Percentiles rank a stretch among this genome's conserved stretches.
Evolutionary conservation across 2,888 invertebrate genomes (phyloP).

Genomic region (Coecobrya sp.): DNA sequence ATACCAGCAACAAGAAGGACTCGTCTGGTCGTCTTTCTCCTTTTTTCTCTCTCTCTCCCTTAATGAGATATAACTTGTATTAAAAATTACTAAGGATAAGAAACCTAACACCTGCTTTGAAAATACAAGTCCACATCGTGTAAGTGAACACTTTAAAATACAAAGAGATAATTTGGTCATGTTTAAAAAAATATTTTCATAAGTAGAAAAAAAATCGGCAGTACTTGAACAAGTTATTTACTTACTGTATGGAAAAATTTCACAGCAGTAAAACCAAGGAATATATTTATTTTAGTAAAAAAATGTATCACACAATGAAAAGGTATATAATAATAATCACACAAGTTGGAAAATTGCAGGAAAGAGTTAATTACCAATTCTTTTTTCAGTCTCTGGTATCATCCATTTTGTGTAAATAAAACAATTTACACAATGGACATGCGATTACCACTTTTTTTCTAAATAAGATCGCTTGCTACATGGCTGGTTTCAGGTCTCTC

Average conservation of each 20-base stretch:
- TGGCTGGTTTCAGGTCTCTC: not conserved
- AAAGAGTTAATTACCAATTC: conserved; percentile 74
- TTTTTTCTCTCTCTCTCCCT: not conserved
- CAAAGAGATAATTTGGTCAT: not conserved
- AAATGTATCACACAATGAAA: conserved; percentile 43
- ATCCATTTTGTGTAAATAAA: conserved; percentile 56
- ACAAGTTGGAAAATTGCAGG: conserved; percentile 58
- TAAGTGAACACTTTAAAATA: not conserved
- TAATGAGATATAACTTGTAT: conserved; percentile 66
- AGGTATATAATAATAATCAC: conserved; percentile 44
- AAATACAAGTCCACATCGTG: not conserved
- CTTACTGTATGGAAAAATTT: not conserved
- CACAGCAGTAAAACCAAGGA: not conserved
- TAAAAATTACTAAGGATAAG: conserved; percentile 60
- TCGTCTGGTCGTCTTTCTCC: not conserved
- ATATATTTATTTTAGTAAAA: not conserved
- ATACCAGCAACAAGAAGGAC: not conserved
- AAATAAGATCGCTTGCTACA: not conserved
- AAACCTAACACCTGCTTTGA: conserved; percentile 69
- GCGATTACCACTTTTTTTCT: conserved; percentile 58
- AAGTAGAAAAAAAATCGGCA: not conserved
- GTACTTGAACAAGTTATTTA: conserved; percentile 21
- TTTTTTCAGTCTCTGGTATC: conserved; percentile 40
- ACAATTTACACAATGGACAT: conserved; percentile 77
- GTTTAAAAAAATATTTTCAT: not conserved